A percentile compares a stretch with the other conserved stretches of the same genome.
Conservation (phyloP, 2,113 vertebrate species). For the Empidonax traillii region DNA sequence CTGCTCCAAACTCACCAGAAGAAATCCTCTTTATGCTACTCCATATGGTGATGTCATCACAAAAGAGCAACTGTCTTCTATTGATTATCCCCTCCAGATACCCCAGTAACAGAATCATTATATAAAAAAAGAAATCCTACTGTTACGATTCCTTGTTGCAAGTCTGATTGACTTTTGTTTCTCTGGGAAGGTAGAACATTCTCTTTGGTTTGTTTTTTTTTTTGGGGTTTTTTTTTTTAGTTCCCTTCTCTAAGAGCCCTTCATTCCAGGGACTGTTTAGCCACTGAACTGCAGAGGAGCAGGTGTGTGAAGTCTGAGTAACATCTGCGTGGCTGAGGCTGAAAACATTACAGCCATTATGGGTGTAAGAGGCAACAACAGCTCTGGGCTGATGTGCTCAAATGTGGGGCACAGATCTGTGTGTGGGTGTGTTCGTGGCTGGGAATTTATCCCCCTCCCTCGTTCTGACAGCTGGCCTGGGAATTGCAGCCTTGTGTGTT, state of each 20-base stretch:
- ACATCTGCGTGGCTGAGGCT: not conserved
- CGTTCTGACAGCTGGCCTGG: not conserved
- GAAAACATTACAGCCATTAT: not conserved
- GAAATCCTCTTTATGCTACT: conserved; percentile 33
- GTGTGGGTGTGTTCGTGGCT: accelerated
- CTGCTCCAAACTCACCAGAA: conserved; percentile 35
- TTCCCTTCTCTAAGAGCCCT: not conserved
- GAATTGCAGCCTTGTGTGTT: accelerated
- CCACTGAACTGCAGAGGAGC: not conserved
- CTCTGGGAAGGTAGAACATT: not conserved
- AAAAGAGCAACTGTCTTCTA: conserved; percentile 36
- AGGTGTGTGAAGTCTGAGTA: not conserved
- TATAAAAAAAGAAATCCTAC: not conserved
- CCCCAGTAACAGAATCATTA: not conserved
- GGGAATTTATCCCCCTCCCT: not conserved
- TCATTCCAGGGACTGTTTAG: conserved; percentile 10
- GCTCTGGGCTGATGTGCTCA: not conserved
- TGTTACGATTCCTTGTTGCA: not conserved
- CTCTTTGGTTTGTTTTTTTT: not conserved
- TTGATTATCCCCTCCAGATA: conserved; percentile 47
- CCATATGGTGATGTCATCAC: conserved; percentile 53
- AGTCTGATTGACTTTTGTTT: conserved; percentile 18
- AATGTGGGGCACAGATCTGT: accelerated
- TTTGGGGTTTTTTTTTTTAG: not conserved
- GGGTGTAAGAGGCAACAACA: not conserved